These are phyloP conservation scores for Shinisaurus crocodilurus DNA, from an alignment of 2,113 vertebrate species.

Conservation along the genomic window DNA sequence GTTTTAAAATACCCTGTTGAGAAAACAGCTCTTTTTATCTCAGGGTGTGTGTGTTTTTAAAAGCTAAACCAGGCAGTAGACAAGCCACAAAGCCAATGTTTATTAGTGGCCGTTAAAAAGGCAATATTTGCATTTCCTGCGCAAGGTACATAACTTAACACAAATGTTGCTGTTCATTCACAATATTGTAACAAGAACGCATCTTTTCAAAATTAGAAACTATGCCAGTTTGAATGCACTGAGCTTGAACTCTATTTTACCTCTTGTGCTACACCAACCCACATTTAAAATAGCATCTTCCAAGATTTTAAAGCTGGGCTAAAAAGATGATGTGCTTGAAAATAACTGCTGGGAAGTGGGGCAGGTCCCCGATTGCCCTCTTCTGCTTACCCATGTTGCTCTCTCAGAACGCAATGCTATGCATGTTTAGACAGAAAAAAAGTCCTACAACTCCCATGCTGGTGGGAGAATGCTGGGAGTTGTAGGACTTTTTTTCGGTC, in stretches of 20 bases:
- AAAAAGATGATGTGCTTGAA: not conserved
- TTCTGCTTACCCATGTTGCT: not conserved
- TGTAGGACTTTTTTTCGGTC: no score
- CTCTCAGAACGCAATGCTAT: not conserved
- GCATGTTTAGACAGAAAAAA: no score
- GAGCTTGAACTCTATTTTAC: not conserved
- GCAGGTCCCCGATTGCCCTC: no score
- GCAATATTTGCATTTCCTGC: constrained; percentile 51
- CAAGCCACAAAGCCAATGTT: constrained; percentile 66
- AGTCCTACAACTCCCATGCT: no score
- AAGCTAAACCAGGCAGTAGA: constrained; percentile 53
- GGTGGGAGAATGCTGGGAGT: no score
- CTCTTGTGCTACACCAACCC: not conserved
- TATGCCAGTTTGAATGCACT: not conserved
- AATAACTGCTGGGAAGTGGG: not conserved
- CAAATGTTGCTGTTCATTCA: constrained; percentile 5
- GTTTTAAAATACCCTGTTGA: constrained; percentile 58
- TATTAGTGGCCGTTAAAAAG: constrained; percentile 44
- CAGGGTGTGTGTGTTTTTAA: constrained; percentile 66
- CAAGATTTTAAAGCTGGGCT: not conserved
- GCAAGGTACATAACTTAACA: constrained; percentile 24
- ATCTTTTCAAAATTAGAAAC: not conserved
- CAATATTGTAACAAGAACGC: not conserved
- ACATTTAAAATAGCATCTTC: not conserved
- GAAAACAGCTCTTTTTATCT: constrained; percentile 60